phyloP scores from a whole-genome alignment of 1,140 invertebrate species.

The Diabrotica undecimpunctata region DNA sequence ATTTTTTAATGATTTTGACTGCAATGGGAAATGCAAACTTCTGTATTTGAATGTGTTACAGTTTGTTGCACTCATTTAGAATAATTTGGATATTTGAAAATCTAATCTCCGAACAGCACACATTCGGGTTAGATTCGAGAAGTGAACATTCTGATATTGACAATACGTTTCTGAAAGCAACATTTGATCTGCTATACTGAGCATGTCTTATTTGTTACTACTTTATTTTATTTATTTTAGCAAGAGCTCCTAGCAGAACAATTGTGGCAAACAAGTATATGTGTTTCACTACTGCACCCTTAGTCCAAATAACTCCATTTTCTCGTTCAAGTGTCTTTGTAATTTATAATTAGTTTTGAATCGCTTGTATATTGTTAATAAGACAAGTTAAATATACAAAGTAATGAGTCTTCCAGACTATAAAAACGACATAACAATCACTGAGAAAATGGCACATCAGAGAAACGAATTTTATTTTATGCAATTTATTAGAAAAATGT shows the following conservation, averaged over 20 bases:
- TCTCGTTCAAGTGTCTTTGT: background rate
- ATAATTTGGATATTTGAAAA: slow-evolving; percentile 5
- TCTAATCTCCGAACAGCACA: slow-evolving; percentile 13
- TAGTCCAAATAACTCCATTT: slow-evolving; percentile 5
- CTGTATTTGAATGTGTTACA: background rate
- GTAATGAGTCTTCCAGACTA: too few relatives aligned
- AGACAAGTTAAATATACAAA: too few relatives aligned
- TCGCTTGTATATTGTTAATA: too few relatives aligned
- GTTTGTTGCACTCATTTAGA: slow-evolving; percentile 2
- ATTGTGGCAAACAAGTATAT: slow-evolving; percentile 2
- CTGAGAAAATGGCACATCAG: too few relatives aligned
- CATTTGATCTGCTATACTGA: slow-evolving; percentile 8
- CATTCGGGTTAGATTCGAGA: slow-evolving; percentile 12
- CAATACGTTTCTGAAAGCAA: slow-evolving; percentile 6
- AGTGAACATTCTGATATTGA: slow-evolving; percentile 6
- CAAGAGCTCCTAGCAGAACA: slow-evolving; percentile 6
- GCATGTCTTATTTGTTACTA: background rate
- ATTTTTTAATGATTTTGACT: background rate
- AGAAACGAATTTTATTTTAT: too few relatives aligned
- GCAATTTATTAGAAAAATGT: too few relatives aligned
- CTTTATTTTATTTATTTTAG: too few relatives aligned
- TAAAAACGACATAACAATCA: too few relatives aligned
- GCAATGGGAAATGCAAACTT: background rate
- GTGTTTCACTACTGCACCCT: slow-evolving; percentile 15
- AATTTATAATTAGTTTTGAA: too few relatives aligned